A percentile compares a stretch with the other conserved stretches of the same genome.
Evolutionary conservation across 2,888 invertebrate genomes (phyloP).

Genomic region (Ormyrus labotus): DNA sequence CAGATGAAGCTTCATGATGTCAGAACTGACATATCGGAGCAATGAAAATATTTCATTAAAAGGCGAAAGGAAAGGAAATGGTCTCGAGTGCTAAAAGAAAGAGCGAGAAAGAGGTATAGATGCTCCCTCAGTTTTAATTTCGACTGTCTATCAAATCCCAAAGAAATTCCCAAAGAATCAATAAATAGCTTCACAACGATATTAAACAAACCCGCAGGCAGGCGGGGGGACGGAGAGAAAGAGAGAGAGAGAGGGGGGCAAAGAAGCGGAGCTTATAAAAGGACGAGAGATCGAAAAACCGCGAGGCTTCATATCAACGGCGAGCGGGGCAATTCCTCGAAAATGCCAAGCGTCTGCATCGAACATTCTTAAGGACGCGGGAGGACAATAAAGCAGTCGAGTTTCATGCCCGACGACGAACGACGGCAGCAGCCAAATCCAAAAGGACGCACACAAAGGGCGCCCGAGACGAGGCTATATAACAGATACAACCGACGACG

Average conservation of each 20-base stretch:
- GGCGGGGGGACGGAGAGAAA: conserved; percentile 1
- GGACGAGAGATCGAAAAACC: conserved; percentile 46
- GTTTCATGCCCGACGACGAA: conserved; percentile 43
- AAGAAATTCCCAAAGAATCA: conserved; percentile 48
- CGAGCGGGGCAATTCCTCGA: conserved; percentile 50
- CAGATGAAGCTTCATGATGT: background rate
- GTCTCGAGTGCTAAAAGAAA: too few relatives aligned
- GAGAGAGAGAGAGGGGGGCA: background rate
- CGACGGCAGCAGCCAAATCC: conserved; percentile 33
- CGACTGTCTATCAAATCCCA: conserved; percentile 53
- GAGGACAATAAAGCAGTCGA: conserved; percentile 54
- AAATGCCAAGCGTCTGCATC: conserved; percentile 54
- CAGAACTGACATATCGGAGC: background rate
- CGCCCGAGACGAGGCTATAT: background rate
- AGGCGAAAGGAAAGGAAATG: background rate
- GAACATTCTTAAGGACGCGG: conserved; percentile 51
- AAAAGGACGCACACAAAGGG: conserved; percentile 42
- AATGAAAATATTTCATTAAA: conserved; percentile 34
- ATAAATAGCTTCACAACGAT: conserved; percentile 54
- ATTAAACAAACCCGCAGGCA: conserved; percentile 50
- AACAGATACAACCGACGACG: background rate
- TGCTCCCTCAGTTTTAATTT: conserved; percentile 50
- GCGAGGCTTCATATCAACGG: conserved; percentile 52
- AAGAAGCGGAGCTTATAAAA: conserved; percentile 39
- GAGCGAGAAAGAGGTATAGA: background rate